phyloP scores from a whole-genome alignment of 2,797 vertebrate genomes.

The Triplophysa bombifrons region DNA sequence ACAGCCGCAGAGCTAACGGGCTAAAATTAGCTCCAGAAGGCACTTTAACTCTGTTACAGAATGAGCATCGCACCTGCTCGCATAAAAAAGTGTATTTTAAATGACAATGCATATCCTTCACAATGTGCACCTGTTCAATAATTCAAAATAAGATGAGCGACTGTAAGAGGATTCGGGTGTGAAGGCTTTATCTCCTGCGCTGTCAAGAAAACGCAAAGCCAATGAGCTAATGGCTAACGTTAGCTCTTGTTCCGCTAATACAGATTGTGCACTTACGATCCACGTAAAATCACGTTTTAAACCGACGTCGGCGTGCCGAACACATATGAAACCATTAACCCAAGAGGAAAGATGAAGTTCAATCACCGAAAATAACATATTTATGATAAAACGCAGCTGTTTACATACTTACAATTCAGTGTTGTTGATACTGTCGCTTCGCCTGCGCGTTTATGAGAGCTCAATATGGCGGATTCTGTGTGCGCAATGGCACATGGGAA shows the following conservation, averaged over 20 bases:
- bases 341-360: not conserved
- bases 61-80: not conserved
- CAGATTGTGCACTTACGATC: slow-evolving; percentile 25
- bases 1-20: slow-evolving; percentile 20
- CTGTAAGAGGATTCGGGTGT: not conserved
- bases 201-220: slow-evolving; percentile 48
- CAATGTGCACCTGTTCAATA: not conserved
- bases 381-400: slow-evolving; percentile 52
- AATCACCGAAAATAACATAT: not conserved
- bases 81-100: not conserved
- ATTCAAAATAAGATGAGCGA: not conserved
- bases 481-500: slow-evolving; percentile 82
- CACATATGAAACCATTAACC: not conserved
- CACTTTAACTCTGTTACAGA: slow-evolving; percentile 41
- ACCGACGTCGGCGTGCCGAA: not conserved
- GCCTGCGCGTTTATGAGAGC: slow-evolving; percentile 66
- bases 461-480: slow-evolving; percentile 86
- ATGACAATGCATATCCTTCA: not conserved
- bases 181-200: slow-evolving; percentile 39
- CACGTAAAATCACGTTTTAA: not conserved
- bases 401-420: slow-evolving; percentile 75
- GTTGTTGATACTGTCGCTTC: slow-evolving; percentile 61
- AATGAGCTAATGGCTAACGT: slow-evolving; percentile 37
- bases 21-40: slow-evolving; percentile 40
- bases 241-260: slow-evolving; percentile 32